Evolutionary conservation across 1,140 invertebrate species (phyloP).

Genomic region (Nomia melanderi): DNA sequence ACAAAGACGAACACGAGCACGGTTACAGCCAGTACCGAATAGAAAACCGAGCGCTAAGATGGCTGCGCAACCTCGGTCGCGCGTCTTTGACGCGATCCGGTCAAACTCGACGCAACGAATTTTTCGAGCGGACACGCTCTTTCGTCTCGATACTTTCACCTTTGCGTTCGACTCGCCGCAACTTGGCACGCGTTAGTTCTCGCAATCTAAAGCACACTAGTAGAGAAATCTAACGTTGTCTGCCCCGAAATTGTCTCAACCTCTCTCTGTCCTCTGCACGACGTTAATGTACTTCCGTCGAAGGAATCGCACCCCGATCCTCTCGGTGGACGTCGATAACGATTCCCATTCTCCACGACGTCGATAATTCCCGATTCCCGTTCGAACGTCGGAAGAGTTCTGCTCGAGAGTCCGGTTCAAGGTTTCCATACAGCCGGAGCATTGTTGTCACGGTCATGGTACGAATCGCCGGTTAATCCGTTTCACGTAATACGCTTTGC

Average conservation of each 20-base stretch:
- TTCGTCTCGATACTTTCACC: neutral
- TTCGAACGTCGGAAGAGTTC: neutral
- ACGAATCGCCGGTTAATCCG: conserved; percentile 54
- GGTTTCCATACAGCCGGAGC: conserved; percentile 50
- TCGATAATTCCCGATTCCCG: neutral
- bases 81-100: neutral
- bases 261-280: too few relatives aligned
- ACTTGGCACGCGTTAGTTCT: too few relatives aligned
- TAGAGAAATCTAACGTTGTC: too few relatives aligned
- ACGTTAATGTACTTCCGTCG: too few relatives aligned
- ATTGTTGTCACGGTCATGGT: conserved; percentile 45
- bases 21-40: neutral
- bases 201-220: too few relatives aligned
- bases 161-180: neutral
- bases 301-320: too few relatives aligned
- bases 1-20: neutral
- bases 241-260: too few relatives aligned
- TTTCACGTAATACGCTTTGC: conserved; percentile 49
- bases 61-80: conserved; percentile 1
- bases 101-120: neutral
- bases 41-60: neutral
- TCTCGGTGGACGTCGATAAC: neutral
- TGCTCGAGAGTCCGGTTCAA: conserved; percentile 53
- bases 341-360: neutral
- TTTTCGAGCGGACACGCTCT: neutral